phyloP scores from a whole-genome alignment of 2,113 vertebrate genomes.

The Pelobates fuscus region DNA sequence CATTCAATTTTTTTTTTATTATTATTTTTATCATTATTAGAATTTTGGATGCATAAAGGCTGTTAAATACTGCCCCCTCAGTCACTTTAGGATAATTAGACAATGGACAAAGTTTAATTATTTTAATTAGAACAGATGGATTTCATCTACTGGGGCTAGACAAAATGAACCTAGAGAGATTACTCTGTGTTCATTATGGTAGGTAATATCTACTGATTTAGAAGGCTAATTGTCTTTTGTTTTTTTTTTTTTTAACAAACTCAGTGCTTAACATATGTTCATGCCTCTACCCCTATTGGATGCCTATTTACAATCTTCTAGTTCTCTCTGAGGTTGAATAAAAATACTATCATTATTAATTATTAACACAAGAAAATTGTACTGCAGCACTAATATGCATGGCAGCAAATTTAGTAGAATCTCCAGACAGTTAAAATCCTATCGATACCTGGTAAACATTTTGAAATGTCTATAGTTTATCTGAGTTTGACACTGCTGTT shows the following conservation, averaged over 20 bases:
- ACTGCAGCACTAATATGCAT: no score
- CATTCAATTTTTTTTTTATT: slow-evolving; percentile 7
- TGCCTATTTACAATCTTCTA: no score
- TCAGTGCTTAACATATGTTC: no score
- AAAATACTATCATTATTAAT: no score
- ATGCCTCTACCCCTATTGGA: no score
- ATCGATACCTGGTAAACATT: no score
- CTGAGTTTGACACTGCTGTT: no score
- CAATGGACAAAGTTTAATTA: slow-evolving; percentile 13
- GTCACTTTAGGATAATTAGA: slow-evolving; percentile 19
- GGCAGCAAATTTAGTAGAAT: no score
- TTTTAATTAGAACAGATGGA: slow-evolving; percentile 22
- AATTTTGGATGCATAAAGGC: slow-evolving; percentile 1
- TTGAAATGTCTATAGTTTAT: no score
- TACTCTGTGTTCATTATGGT: neutral
- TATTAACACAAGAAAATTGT: no score
- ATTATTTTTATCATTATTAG: slow-evolving; percentile 12
- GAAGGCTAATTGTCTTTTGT: neutral
- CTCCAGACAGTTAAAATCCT: no score
- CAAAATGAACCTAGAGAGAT: slow-evolving; percentile 19
- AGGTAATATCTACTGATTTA: neutral
- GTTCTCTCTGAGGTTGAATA: no score
- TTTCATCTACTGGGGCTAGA: slow-evolving; percentile 1
- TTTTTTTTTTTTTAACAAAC: neutral
- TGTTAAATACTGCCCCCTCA: slow-evolving; percentile 18